Percentiles rank a stretch among this genome's conserved stretches.
Conservation (phyloP, 2,113 vertebrate genomes). For the Aptenodytes patagonicus region DNA sequence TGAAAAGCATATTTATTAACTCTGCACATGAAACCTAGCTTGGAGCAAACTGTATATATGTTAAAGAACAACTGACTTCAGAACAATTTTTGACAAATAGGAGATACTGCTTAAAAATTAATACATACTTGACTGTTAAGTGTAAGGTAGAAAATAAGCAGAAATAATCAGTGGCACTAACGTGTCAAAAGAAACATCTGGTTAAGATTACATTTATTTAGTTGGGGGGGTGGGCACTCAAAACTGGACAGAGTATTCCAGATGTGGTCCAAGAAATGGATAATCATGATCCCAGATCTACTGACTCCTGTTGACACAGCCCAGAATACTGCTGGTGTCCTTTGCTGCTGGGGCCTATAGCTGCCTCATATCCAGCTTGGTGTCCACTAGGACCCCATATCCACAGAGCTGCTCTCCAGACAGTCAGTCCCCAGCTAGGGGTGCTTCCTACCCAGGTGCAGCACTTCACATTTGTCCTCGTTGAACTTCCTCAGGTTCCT, state of each 20-base stretch:
- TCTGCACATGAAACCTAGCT: not conserved
- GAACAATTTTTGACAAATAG: not conserved
- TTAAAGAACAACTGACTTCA: not conserved
- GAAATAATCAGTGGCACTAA: not conserved
- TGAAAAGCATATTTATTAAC: not conserved
- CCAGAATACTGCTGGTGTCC: not conserved
- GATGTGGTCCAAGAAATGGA: not conserved
- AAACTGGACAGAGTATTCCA: not conserved
- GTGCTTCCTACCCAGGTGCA: not conserved
- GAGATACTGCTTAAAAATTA: not conserved
- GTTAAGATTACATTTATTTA: not conserved
- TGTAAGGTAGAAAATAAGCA: not conserved
- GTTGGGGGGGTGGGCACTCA: rapidly evolving
- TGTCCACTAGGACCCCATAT: not conserved
- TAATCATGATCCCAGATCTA: not conserved
- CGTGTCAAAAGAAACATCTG: not conserved
- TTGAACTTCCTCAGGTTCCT: not conserved
- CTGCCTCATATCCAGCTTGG: not conserved
- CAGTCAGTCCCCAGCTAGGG: not conserved
- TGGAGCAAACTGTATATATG: not conserved
- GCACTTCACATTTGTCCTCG: not conserved
- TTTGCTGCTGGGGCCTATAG: not conserved
- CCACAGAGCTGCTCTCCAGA: not conserved
- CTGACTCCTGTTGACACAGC: not conserved
- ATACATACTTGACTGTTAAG: not conserved